Base-by-base conservation (phyloP, 2,113 vertebrate species). In the Chlamydotis undulata region DNA sequence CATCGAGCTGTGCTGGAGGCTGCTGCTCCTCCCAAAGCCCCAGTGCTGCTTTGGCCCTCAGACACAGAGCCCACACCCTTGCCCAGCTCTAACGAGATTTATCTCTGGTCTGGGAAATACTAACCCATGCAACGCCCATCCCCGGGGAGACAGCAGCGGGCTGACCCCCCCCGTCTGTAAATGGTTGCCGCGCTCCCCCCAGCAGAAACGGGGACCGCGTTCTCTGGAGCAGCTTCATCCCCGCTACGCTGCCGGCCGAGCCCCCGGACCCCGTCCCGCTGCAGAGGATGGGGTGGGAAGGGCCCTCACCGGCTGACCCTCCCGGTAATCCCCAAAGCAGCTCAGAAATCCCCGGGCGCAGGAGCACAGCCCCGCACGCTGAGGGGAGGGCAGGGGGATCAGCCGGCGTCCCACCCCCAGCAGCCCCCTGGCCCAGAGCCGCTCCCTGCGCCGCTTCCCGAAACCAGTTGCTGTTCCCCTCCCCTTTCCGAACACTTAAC, bases 1-100 rank as follows among this genome's bases (percentile, higher is more conserved):
- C 2, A 1, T 31, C 0, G 3, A 63, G 47, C 83, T 1, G 2
- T 11, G 39, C 28, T 29, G 85, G 65, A 24, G n/a, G 19, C 6
- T 56, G 11, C 64, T 6, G 64, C 64, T 45, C 37, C 47, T 37
- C 47, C 55, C 7, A 67, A n/a, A 41, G 43, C 53, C 50, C 18
- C 14, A 4, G 19, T 6, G 35, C 16, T 60, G 21, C 37, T 31
- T 35, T 10, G 13, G 28, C 5, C 1, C 63, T 10, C 9, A 35
- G 61, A 10, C 21, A 7, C 25, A 3, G 28, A 1, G 53, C 64
- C 37, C 5, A 26, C 39, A 35, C 56, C 47, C 7, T 25, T 14
- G 13, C 49, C 24, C 41, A 10, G 65, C 49, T n/a, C 28, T 15
- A 13, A n/a, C 8, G 29, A n/a, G 49, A 28, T 41, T 63, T 55